These are phyloP conservation scores for Anoncus sp. DNA, from an alignment of 2,888 invertebrate genomes.

Conservation along the genomic window DNA sequence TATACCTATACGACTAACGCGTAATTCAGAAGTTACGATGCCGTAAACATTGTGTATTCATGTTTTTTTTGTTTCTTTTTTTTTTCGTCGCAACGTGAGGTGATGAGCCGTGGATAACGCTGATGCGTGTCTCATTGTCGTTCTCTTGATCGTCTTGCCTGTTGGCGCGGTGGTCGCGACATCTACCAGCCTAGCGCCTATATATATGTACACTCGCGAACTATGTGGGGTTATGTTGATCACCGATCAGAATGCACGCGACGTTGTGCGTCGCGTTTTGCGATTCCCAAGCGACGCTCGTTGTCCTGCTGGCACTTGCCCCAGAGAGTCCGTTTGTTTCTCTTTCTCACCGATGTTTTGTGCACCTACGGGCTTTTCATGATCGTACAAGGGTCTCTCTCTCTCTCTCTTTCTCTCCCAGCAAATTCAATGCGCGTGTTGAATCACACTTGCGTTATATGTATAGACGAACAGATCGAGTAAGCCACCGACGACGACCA, in stretches of 20 bases:
- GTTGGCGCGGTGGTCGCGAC: conserved; percentile 43
- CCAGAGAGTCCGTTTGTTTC: conserved; percentile 42
- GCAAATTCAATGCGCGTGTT: conserved; percentile 55
- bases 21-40: conserved; percentile 29
- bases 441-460: conserved; percentile 42
- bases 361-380: conserved; percentile 15
- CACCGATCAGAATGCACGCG: conserved; percentile 64
- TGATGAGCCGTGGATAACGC: conserved; percentile 80
- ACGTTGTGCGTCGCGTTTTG: conserved; percentile 24
- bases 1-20: conserved; percentile 9
- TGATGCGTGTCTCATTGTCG: conserved; percentile 80
- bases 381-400: conserved; percentile 37
- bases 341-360: conserved; percentile 14
- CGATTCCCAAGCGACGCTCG: conserved; percentile 54
- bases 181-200: conserved; percentile 17
- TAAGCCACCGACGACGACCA: conserved; percentile 38
- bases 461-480: conserved; percentile 39
- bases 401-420: too few relatives aligned
- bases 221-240: conserved; percentile 35
- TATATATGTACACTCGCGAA: too few relatives aligned
- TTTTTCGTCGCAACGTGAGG: conserved; percentile 83
- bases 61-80: background rate
- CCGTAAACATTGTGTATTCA: conserved; percentile 6
- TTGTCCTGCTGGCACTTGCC: conserved; percentile 40
- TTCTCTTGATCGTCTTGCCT: conserved; percentile 50